Conservation (phyloP, 2,113 vertebrate species). For the Gallinago undulata region DNA sequence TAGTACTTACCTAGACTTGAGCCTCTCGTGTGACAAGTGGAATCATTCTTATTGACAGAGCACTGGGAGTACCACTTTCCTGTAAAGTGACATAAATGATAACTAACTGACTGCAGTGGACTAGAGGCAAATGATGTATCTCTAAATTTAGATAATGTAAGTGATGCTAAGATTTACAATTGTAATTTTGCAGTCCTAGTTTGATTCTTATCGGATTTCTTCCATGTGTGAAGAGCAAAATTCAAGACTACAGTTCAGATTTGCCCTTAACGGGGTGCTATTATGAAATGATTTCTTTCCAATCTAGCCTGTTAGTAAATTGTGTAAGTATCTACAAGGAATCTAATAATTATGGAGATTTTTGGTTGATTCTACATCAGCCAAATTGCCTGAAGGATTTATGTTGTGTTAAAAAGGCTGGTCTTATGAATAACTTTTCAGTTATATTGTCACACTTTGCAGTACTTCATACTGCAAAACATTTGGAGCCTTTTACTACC, state of each 20-base stretch:
- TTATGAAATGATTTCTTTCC: not conserved
- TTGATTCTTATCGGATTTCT: not conserved
- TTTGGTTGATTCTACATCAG: not conserved
- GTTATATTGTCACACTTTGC: not conserved
- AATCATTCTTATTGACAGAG: not conserved
- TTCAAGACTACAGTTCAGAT: not conserved
- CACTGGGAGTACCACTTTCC: not conserved
- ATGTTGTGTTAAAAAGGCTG: not conserved
- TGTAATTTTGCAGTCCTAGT: not conserved
- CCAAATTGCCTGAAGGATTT: not conserved
- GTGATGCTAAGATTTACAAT: not conserved
- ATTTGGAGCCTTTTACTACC: not conserved
- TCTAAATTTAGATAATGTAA: not conserved
- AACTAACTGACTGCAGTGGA: not conserved
- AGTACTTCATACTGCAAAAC: not conserved
- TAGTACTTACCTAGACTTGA: not conserved
- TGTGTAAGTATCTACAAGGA: not conserved
- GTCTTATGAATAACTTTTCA: not conserved
- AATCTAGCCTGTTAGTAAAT: not conserved
- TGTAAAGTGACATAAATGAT: not conserved
- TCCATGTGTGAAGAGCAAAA: not conserved
- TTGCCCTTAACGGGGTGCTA: not conserved
- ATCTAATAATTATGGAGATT: not conserved
- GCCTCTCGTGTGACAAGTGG: not conserved
- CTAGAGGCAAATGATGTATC: not conserved